These are phyloP conservation scores for Dicrostonyx torquatus DNA, from an alignment of 2,797 vertebrate species.

Conservation along the genomic window DNA sequence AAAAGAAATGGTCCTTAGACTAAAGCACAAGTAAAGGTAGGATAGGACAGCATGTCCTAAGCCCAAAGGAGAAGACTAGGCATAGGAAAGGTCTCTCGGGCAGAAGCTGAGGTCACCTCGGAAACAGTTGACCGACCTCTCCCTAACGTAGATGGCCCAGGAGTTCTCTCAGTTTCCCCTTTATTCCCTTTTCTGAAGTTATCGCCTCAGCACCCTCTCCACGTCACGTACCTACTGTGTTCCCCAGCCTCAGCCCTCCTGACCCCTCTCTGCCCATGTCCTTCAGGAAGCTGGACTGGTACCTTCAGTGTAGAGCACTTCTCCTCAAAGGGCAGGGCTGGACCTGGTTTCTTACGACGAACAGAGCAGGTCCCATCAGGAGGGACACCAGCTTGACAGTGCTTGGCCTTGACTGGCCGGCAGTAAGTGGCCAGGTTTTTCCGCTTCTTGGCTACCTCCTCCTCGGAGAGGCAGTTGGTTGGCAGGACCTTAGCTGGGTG, in stretches of 20 bases:
- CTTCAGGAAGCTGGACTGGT: slow-evolving; percentile 53
- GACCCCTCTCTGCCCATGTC: not conserved
- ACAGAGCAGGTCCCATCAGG: slow-evolving; percentile 77
- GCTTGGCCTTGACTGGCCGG: slow-evolving; percentile 87
- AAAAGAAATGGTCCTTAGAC: slow-evolving; percentile 18
- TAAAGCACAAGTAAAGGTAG: not conserved
- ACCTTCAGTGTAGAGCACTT: slow-evolving; percentile 94
- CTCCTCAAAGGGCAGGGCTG: slow-evolving; percentile 91
- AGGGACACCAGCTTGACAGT: slow-evolving; percentile 85
- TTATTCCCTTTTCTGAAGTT: not conserved
- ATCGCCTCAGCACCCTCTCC: not conserved
- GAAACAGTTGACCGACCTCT: not conserved
- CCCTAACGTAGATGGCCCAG: not conserved
- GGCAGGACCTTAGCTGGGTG: slow-evolving; percentile 78
- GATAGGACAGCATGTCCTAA: not conserved
- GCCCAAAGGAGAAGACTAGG: not conserved
- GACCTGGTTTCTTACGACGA: slow-evolving; percentile 92
- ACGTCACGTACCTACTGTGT: not conserved
- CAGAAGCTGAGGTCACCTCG: not conserved
- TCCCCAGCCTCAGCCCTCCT: slow-evolving; percentile 8
- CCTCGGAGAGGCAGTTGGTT: slow-evolving; percentile 85
- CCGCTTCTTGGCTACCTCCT: slow-evolving; percentile 90
- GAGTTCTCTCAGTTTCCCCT: not conserved
- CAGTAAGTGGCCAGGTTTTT: slow-evolving; percentile 91
- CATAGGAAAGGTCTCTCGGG: not conserved